These are phyloP conservation scores for Drosophila robusta DNA, from an alignment of 2,888 invertebrate species.

Conservation along the genomic window DNA sequence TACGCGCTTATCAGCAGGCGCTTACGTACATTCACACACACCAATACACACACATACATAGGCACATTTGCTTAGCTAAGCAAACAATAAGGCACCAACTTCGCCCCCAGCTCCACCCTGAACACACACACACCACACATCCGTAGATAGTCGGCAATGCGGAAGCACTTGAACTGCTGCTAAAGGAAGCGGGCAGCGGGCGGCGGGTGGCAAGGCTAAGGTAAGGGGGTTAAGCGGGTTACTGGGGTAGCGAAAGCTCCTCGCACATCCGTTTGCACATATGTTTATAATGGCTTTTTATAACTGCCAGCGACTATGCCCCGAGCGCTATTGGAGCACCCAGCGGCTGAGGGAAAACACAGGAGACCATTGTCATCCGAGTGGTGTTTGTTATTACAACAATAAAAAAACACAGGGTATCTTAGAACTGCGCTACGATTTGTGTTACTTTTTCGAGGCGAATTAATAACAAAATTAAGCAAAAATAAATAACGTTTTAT, in stretches of 20 bases:
- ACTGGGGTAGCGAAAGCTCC: background rate
- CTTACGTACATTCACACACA: conserved; percentile 11
- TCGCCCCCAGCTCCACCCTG: background rate
- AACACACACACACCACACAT: conserved; percentile 3
- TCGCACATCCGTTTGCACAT: conserved; percentile 55
- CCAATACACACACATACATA: conserved; percentile 7
- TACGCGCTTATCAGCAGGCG: conserved; percentile 28
- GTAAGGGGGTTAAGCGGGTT: background rate
- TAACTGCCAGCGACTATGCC: conserved; percentile 63
- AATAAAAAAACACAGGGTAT: conserved; percentile 22
- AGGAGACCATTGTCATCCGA: conserved; percentile 30
- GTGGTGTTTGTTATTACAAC: conserved; percentile 20
- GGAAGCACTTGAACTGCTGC: conserved; percentile 62
- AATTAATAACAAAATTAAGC: background rate
- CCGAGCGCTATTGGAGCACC: conserved; percentile 12
- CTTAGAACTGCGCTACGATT: background rate
- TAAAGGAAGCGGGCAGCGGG: background rate
- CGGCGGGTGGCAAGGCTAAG: background rate
- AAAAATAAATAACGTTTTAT: background rate
- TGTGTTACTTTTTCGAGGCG: too few species aligned
- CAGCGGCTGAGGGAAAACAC: background rate
- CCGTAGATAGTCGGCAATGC: conserved; percentile 32
- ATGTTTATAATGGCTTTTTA: conserved; percentile 77
- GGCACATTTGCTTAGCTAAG: conserved; percentile 58
- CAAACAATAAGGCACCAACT: conserved; percentile 30